These are phyloP conservation scores for Ptycholaimellus sp. DNA, from an alignment of 2,888 invertebrate genomes.

Conservation along the genomic window DNA sequence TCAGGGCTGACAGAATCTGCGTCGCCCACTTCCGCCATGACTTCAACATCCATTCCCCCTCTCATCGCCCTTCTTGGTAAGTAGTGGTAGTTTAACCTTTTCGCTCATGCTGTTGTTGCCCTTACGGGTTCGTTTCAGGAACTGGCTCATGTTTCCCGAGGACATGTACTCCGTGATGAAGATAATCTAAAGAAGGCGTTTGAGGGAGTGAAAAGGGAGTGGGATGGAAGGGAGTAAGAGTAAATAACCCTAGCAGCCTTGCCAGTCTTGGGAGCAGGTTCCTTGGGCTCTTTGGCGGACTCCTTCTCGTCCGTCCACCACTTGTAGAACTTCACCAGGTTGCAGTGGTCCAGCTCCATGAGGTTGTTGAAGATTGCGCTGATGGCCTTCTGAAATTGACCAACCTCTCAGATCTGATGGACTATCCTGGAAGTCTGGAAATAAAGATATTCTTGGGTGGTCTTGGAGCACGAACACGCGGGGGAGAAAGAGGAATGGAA, in stretches of 20 bases:
- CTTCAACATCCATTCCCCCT: conserved; percentile 23
- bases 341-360: conserved; percentile 84
- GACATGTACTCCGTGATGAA: conserved; percentile 99
- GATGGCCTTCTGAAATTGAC: conserved; percentile 57
- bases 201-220: no score
- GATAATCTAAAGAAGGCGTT: conserved; percentile 47
- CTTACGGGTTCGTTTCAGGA: conserved; percentile 47
- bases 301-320: conserved; percentile 96
- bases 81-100: conserved; percentile 13
- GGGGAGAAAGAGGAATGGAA: no score
- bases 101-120: conserved; percentile 20
- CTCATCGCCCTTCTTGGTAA: no score
- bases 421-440: no score
- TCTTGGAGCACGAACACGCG: no score
- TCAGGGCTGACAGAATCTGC: conserved; percentile 91
- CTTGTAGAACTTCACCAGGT: conserved; percentile 96
- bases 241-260: no score
- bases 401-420: background rate
- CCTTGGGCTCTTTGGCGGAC: no score
- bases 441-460: no score
- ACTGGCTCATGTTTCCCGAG: conserved; percentile 92
- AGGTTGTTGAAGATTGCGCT: conserved; percentile 91
- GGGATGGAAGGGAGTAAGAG: no score
- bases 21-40: conserved; percentile 99
- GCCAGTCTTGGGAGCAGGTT: no score